phyloP scores from a whole-genome alignment of 2,797 vertebrate genomes.

The Chelon auratus region DNA sequence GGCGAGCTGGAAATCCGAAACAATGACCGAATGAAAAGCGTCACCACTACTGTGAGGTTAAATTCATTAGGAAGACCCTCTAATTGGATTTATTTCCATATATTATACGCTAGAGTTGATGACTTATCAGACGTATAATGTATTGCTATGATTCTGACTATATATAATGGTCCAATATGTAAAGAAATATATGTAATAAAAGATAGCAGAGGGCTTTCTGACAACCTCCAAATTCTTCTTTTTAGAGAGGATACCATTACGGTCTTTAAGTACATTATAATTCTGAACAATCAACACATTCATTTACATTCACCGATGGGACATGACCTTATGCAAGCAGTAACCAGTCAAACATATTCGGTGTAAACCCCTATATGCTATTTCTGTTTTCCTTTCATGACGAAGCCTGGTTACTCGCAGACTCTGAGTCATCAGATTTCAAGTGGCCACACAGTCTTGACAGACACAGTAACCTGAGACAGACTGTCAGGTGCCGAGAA shows the following conservation, averaged over 20 bases:
- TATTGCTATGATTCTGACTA: neutral
- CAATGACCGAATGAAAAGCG: neutral
- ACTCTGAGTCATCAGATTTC: constrained; percentile 55
- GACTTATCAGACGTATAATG: no score
- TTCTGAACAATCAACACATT: no score
- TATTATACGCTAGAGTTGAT: no score
- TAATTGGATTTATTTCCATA: neutral
- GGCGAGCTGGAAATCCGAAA: no score
- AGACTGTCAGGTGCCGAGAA: constrained; percentile 52
- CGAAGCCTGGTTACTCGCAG: constrained; percentile 11
- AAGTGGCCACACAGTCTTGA: constrained; percentile 29
- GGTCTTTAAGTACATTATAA: neutral
- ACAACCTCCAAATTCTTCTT: neutral
- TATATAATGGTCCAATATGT: no score
- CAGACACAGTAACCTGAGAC: constrained; percentile 64
- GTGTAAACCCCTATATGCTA: neutral
- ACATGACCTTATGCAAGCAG: no score
- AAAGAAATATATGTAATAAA: neutral
- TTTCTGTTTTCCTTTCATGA: neutral
- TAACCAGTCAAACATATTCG: neutral
- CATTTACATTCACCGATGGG: no score
- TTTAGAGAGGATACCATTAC: neutral
- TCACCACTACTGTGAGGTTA: neutral
- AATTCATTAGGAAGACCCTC: neutral
- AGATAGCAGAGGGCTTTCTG: neutral